These are phyloP conservation scores for Dicerorhinus sumatrensis DNA, from an alignment of 2,113 vertebrate species.

Conservation along the genomic window DNA sequence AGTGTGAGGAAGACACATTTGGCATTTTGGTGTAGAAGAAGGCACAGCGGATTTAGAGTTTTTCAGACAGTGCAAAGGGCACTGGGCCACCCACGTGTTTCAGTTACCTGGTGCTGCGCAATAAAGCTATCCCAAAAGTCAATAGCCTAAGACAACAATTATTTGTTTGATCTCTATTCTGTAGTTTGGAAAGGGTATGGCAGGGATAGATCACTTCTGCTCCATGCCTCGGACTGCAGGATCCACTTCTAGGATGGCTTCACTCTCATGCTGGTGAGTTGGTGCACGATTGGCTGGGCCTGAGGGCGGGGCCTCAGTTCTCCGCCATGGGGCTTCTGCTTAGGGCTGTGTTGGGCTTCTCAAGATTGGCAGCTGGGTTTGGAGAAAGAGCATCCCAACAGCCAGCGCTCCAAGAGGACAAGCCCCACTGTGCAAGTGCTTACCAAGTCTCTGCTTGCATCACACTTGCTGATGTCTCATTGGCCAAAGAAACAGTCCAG, in stretches of 20 bases:
- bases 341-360: background rate
- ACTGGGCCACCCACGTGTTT: background rate
- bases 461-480: background rate
- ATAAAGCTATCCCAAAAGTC: background rate
- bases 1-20: background rate
- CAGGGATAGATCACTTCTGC: background rate
- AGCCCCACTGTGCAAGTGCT: background rate
- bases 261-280: background rate
- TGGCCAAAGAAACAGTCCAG: background rate
- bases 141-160: background rate
- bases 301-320: background rate
- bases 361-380: background rate
- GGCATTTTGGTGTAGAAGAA: background rate
- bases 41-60: background rate
- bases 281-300: background rate
- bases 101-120: background rate
- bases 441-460: background rate
- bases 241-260: background rate
- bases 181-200: background rate
- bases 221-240: background rate
- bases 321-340: background rate
- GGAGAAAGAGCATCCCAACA: background rate
- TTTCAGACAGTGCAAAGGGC: background rate
- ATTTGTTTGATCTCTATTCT: background rate
- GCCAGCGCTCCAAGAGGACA: background rate